Conservation (phyloP, 2,113 vertebrate genomes). For the Pleuronectes platessa region DNA sequence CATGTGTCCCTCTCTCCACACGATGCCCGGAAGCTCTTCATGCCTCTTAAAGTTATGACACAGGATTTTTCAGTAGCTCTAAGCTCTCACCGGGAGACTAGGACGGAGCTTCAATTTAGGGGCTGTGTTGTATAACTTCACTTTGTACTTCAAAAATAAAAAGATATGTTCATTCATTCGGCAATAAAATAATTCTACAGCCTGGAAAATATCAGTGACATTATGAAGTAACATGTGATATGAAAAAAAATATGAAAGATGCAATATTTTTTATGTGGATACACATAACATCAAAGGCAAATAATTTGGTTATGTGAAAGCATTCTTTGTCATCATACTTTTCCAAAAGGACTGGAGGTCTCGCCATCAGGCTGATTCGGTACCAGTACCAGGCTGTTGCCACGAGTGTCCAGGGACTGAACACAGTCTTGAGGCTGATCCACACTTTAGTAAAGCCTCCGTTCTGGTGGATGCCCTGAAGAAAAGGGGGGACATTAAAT, state of each 20-base stretch:
- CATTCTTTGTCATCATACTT: constrained; percentile 30
- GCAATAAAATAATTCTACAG: not conserved
- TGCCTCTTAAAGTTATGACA: not conserved
- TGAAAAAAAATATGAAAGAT: too few relatives aligned
- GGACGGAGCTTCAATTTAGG: not conserved
- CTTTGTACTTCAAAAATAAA: not conserved
- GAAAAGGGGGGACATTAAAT: not conserved
- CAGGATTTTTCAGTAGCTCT: not conserved
- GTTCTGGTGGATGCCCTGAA: constrained; percentile 60
- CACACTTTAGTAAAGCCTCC: constrained; percentile 63
- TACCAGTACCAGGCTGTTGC: constrained; percentile 50
- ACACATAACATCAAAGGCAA: too few relatives aligned
- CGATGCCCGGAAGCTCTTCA: not conserved
- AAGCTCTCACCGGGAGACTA: not conserved
- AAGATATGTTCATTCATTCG: not conserved
- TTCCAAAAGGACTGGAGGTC: constrained; percentile 53
- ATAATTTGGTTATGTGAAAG: not conserved
- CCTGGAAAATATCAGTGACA: too few relatives aligned
- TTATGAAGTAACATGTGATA: too few relatives aligned
- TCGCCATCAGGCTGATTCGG: constrained; percentile 44
- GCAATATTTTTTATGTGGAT: not conserved
- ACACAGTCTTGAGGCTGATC: constrained; percentile 50
- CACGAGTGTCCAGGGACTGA: constrained; percentile 35
- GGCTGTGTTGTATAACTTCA: constrained; percentile 7
- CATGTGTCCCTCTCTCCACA: not conserved